Percentiles rank a stretch among this genome's conserved stretches.
Conservation (phyloP, 2,113 vertebrate species). For the zebrafish (Danio rerio) region GRCz12tu NC_133183.1:13378501-13379000, state of each 20-base stretch:
- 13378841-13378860: too few species aligned
- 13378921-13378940: too few species aligned
- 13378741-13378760: background rate
- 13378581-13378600: constrained; percentile 8
- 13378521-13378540: background rate
- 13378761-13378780: background rate
- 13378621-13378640: constrained; percentile 19
- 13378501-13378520: constrained; percentile 8
- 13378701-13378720: constrained; percentile 2
- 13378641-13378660: background rate
- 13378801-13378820: too few species aligned
- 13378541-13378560: background rate
- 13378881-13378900: too few species aligned
- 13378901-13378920: too few species aligned
- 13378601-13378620: constrained; percentile 9
- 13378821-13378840: too few species aligned
- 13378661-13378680: background rate
- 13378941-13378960: too few species aligned
- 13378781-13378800: too few species aligned
- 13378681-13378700: constrained; percentile 37
- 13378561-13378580: background rate
- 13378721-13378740: constrained; percentile 6
- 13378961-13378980: too few species aligned
- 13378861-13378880: too few species aligned
- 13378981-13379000: too few species aligned